Percentiles rank a stretch among this genome's conserved stretches.
Evolutionary conservation across 2,888 invertebrate genomes (phyloP).

Genomic region (Tanypteryx hageni): DNA sequence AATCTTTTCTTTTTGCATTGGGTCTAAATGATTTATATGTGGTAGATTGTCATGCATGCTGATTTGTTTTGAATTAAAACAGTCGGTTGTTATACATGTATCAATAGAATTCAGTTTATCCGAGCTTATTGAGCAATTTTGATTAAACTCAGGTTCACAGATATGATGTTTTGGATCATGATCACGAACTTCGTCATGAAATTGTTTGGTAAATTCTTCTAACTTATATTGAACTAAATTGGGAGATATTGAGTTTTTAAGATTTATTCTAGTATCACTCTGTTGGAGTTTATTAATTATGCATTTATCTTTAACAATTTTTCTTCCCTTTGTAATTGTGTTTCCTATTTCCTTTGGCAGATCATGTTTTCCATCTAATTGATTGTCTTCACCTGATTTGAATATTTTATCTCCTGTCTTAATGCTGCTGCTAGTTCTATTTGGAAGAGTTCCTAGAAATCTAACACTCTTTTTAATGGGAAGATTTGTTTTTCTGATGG

Average conservation of each 20-base stretch:
- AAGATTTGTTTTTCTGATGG: too few relatives aligned
- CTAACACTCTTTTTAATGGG: too few relatives aligned
- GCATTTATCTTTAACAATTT: too few relatives aligned
- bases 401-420: neutral
- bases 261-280: neutral
- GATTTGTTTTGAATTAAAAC: neutral
- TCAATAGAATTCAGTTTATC: neutral
- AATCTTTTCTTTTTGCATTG: neutral
- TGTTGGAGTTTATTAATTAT: neutral
- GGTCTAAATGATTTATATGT: neutral
- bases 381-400: neutral
- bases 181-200: neutral
- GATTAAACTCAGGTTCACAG: neutral
- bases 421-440: neutral
- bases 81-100: neutral
- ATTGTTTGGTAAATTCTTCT: neutral
- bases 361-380: neutral
- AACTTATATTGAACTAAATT: neutral
- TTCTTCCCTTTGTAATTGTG: too few relatives aligned
- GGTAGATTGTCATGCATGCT: neutral
- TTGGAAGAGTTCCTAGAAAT: neutral
- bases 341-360: too few relatives aligned
- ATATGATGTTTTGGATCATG: neutral
- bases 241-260: neutral
- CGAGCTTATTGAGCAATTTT: neutral